These are phyloP conservation scores for Siphamia tubifer DNA, from an alignment of 2,113 vertebrate species.

Conservation along the genomic window DNA sequence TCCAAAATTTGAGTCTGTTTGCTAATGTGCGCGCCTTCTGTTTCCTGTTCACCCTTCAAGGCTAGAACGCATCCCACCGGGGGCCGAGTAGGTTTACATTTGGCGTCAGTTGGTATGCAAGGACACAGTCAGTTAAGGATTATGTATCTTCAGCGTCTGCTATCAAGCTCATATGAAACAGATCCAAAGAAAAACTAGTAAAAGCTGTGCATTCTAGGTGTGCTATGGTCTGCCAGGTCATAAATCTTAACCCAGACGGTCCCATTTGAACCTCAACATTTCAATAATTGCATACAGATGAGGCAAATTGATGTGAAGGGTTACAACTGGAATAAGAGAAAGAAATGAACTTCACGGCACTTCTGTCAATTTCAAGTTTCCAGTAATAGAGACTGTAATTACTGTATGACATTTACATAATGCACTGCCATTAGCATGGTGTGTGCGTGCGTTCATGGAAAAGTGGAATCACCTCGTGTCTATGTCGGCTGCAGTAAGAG, in stretches of 20 bases:
- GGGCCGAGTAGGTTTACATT: not conserved
- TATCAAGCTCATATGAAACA: conserved; percentile 2
- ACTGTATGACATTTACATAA: conserved; percentile 24
- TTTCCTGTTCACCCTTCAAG: conserved; percentile 28
- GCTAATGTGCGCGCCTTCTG: conserved; percentile 25
- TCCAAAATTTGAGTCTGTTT: conserved; percentile 7
- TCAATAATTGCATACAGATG: conserved; percentile 59
- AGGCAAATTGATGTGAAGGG: conserved; percentile 13
- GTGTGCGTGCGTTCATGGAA: not conserved
- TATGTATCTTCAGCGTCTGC: not conserved
- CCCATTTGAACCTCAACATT: conserved; percentile 35
- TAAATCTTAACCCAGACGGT: conserved; percentile 2
- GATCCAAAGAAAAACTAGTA: not conserved
- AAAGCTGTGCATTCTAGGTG: not conserved
- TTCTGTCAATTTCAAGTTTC: conserved; percentile 10
- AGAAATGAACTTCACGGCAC: conserved; percentile 2
- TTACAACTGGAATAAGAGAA: conserved; percentile 18
- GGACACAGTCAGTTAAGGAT: not conserved
- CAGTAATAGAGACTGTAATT: conserved; percentile 25
- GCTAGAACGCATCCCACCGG: not conserved
- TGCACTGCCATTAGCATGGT: not conserved
- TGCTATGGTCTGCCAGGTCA: conserved; percentile 22
- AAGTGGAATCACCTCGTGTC: not conserved
- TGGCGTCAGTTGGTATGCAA: not conserved
- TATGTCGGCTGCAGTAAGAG: too few species aligned